Conservation (phyloP, 2,888 invertebrate genomes). For the Drosophila cognata region DNA sequence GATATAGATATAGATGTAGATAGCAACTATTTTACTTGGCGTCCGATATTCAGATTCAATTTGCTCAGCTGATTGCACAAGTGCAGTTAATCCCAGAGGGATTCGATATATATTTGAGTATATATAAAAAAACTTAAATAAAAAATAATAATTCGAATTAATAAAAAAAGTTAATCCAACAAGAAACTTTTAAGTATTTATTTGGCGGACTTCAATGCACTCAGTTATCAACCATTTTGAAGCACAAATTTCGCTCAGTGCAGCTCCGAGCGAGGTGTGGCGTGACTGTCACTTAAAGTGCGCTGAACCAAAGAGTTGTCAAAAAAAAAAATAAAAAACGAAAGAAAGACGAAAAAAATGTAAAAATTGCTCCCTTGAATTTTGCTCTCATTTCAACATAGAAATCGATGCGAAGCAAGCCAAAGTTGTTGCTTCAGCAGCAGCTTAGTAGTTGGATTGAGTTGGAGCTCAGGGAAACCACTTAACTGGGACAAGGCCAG, state of each 20-base stretch:
- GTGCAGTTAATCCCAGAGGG: not conserved
- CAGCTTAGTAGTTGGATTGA: constrained; percentile 35
- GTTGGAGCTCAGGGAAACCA: constrained; percentile 24
- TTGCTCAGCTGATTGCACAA: not conserved
- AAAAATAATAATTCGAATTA: too few relatives aligned
- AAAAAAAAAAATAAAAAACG: constrained; percentile 23
- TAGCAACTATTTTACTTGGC: not conserved
- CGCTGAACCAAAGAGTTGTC: constrained; percentile 67
- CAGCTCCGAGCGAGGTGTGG: constrained; percentile 21
- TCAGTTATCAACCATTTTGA: not conserved
- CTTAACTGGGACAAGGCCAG: constrained; percentile 41
- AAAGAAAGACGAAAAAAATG: constrained; percentile 15
- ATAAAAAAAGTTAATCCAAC: too few relatives aligned
- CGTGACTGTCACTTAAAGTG: constrained; percentile 68
- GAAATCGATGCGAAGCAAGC: constrained; percentile 49
- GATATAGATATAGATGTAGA: too few relatives aligned
- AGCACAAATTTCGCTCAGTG: constrained; percentile 1
- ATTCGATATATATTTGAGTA: not conserved
- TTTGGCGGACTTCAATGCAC: not conserved
- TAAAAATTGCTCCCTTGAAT: constrained; percentile 40
- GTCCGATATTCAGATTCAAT: not conserved
- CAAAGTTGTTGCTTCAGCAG: not conserved
- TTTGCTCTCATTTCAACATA: constrained; percentile 7
- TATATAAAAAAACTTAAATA: too few relatives aligned
- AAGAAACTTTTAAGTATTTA: not conserved